Conservation (phyloP, 2,113 vertebrate species). For the Mobula birostris region DNA sequence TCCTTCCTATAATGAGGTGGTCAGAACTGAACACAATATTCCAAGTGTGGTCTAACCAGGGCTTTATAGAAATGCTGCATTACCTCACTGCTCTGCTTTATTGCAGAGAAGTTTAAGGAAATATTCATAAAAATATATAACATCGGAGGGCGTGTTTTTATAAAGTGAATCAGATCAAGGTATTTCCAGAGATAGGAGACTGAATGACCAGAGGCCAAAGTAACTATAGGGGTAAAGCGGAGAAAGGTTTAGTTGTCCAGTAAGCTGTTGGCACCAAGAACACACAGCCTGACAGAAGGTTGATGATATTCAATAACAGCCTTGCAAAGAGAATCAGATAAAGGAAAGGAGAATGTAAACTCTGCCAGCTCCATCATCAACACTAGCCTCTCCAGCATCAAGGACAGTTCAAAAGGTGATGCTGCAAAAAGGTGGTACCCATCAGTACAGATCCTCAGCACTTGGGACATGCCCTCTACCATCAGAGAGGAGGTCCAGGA, state of each 20-base stretch:
- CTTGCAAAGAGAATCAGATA: neutral
- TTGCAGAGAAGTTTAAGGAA: neutral
- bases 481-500: too few relatives aligned
- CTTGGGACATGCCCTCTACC: too few relatives aligned
- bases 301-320: neutral
- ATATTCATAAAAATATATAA: neutral
- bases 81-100: neutral
- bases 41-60: too few relatives aligned
- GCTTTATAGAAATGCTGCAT: too few relatives aligned
- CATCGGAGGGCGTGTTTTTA: neutral
- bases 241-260: neutral
- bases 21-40: too few relatives aligned
- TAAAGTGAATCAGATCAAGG: neutral
- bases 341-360: neutral
- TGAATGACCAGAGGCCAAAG: neutral
- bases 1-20: too few relatives aligned
- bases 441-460: too few relatives aligned
- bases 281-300: neutral
- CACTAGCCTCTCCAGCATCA: too few relatives aligned
- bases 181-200: neutral
- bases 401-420: too few relatives aligned
- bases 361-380: too few relatives aligned
- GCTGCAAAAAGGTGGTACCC: too few relatives aligned
- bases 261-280: neutral
- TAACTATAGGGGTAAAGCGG: neutral